Evolutionary conservation across 37 sponge, comb jelly and placozoan genomes (phyloP), one percentile per base, ranked within the genome.

Genomic region (Spongia lamella): DNA sequence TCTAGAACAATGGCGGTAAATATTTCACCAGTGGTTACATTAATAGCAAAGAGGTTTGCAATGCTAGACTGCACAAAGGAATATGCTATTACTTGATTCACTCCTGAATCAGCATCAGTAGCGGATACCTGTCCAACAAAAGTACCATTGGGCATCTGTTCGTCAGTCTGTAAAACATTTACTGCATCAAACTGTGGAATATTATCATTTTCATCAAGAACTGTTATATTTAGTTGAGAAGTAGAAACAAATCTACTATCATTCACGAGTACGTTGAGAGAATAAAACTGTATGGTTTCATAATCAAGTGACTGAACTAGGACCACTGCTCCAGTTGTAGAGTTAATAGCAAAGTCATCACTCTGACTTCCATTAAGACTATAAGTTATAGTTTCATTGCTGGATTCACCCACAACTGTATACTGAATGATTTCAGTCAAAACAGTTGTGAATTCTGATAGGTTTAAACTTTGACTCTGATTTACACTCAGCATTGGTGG

Each of bases 181-280:
- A 43, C 9, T 13, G 47, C 7, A 0, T 5, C 19, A 37, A 90
- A 76, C 1, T 40, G 6, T 0, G 95, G 95, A 25, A 51, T 7
- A 50, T 84, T 80, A 49, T 94, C 91, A 43, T 90, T 91, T 1
- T 66, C 56, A 61, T 94, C 92, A 14, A 63, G 38, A n/a, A 94
- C 56, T 26, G 81, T 74, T 53, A 85, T 49, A 70, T 37, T 33
- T 27, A 93, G 64, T 0, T 53, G 13, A 7, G 82, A 71, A 16
- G n/a, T 32, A 9, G 57, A 15, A 21, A 25, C 33, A 30, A 76
- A 33, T n/a, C 82, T 85, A 19, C 38, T 32, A 39, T 94, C 83
- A 1, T 76, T 38, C 19, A 79, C 95, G 17, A 15, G 31, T 5
- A 94, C 40, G 1, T 50, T 68, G 25, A 94, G 61, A 34, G 40